Percentiles rank a stretch among this genome's conserved stretches.
Evolutionary conservation across 2,888 invertebrate species (phyloP).

Genomic region (Volucella bombylans): DNA sequence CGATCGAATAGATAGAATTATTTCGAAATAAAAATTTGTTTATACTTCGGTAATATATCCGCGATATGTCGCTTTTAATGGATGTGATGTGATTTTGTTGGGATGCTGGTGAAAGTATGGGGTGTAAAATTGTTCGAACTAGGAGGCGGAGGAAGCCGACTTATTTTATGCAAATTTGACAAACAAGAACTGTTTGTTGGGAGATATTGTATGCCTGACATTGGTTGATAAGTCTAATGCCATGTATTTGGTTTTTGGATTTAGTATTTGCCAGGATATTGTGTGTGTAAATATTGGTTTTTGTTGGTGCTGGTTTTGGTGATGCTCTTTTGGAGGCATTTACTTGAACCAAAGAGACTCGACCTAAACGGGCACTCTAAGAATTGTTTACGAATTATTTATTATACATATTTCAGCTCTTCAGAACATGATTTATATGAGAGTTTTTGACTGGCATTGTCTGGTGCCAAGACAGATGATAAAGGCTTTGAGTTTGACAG

Average conservation of each 20-base stretch:
- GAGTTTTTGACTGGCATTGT: no score
- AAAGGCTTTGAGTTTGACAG: no score
- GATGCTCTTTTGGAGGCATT: no score
- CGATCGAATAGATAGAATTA: constrained; percentile 69
- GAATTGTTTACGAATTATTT: no score
- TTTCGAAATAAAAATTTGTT: constrained; percentile 64
- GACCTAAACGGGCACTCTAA: no score
- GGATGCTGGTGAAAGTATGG: constrained; percentile 1
- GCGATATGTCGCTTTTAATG: constrained; percentile 65
- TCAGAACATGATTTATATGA: no score
- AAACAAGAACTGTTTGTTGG: constrained; percentile 21
- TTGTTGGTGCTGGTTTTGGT: neutral
- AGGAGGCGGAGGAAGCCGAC: neutral
- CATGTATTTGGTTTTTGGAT: constrained; percentile 12
- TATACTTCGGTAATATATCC: constrained; percentile 62
- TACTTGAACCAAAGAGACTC: no score
- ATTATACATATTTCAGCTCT: no score
- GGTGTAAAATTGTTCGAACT: neutral
- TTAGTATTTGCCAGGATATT: constrained; percentile 1
- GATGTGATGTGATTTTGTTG: constrained; percentile 60
- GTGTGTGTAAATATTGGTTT: neutral
- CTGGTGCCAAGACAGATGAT: no score
- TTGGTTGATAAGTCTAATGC: constrained; percentile 26
- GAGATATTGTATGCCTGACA: neutral
- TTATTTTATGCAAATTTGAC: constrained; percentile 50